Conservation (phyloP, 2,113 vertebrate genomes). For the Neofelis nebulosa region DNA sequence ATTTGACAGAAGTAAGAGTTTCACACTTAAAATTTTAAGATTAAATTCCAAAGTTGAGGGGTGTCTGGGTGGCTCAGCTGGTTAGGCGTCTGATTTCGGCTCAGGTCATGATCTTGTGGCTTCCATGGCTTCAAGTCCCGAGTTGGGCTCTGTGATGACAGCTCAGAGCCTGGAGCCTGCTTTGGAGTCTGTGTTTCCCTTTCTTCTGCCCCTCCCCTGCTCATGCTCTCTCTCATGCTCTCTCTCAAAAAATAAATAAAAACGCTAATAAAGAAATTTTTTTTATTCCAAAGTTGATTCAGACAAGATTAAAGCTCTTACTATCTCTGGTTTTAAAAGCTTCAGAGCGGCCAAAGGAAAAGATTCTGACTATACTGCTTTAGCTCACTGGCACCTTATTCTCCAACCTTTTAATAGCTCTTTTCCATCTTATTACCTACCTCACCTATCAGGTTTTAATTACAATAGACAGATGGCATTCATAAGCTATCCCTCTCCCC, state of each 20-base stretch:
- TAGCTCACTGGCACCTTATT: not conserved
- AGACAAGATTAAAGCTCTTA: not conserved
- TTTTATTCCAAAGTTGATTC: not conserved
- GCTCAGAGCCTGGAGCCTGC: too few species aligned
- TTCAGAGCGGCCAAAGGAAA: not conserved
- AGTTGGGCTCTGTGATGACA: too few species aligned
- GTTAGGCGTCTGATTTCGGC: too few species aligned
- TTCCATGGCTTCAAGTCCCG: too few species aligned
- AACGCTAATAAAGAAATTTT: too few species aligned
- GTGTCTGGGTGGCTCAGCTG: too few species aligned
- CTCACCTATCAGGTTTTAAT: conserved; percentile 5
- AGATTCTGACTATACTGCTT: not conserved
- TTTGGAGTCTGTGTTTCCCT: too few species aligned
- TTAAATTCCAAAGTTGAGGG: not conserved
- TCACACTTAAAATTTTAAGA: not conserved
- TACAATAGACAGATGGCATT: not conserved
- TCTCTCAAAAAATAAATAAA: too few species aligned
- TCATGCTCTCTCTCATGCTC: too few species aligned
- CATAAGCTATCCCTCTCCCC: not conserved
- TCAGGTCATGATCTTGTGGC: too few species aligned
- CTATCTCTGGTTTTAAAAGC: not conserved
- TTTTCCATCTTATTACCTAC: not conserved
- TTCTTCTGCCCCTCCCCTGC: too few species aligned
- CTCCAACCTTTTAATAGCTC: not conserved
- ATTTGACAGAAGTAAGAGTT: not conserved